These are phyloP conservation scores for Drosophila infuscata DNA, from an alignment of 2,888 invertebrate species.

Conservation along the genomic window DNA sequence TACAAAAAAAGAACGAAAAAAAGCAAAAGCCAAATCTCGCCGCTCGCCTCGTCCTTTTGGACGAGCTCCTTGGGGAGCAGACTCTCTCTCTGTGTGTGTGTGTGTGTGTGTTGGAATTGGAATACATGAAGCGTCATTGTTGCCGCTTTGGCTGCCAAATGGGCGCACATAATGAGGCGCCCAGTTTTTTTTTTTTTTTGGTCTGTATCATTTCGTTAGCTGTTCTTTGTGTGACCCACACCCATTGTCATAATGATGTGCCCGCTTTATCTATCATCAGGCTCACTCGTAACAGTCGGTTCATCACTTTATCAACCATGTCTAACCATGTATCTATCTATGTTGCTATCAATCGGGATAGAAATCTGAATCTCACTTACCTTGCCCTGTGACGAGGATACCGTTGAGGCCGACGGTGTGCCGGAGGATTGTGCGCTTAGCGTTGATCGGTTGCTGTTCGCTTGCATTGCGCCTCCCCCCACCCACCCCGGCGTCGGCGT, in stretches of 20 bases:
- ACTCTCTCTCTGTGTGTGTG: conserved; percentile 8
- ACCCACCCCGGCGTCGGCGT: conserved; percentile 25
- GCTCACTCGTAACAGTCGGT: conserved; percentile 5
- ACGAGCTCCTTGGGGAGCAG: conserved; percentile 31
- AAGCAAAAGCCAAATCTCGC: conserved; percentile 34
- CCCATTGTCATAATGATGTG: conserved; percentile 32
- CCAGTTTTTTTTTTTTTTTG: conserved; percentile 11
- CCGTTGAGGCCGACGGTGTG: conserved; percentile 83
- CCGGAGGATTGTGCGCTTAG: conserved; percentile 84
- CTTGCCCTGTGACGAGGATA: conserved; percentile 83
- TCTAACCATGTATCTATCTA: not conserved
- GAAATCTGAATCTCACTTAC: conserved; percentile 57
- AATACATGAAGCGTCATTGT: conserved; percentile 33
- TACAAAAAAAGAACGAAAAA: not conserved
- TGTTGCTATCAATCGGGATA: not conserved
- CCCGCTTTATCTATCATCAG: conserved; percentile 14
- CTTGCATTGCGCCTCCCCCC: conserved; percentile 77
- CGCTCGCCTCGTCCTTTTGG: conserved; percentile 25
- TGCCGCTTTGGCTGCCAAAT: conserved; percentile 46
- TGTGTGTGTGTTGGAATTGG: conserved; percentile 28
- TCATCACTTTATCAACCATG: conserved; percentile 15
- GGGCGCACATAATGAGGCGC: conserved; percentile 54
- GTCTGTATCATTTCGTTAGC: conserved; percentile 1
- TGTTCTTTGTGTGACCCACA: conserved; percentile 2
- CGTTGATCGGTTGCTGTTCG: conserved; percentile 80